phyloP scores from a whole-genome alignment of 2,888 invertebrate species.

The Drosophila emarginata region DNA sequence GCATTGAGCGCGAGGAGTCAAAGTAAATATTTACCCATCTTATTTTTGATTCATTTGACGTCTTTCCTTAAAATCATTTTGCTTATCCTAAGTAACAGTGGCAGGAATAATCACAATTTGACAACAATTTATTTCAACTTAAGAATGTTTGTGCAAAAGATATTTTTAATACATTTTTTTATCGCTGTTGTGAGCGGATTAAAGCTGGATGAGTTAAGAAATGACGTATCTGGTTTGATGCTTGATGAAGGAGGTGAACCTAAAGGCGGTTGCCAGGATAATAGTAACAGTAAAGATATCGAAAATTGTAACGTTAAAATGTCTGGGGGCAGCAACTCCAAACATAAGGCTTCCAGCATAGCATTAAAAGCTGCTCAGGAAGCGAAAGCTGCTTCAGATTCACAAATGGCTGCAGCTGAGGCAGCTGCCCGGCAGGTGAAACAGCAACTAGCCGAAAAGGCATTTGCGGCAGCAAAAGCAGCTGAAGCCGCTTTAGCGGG shows the following conservation, averaged over 20 bases:
- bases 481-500: slow-evolving; percentile 88
- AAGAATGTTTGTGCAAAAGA: neutral
- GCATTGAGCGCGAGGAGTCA: too few species aligned
- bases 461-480: slow-evolving; percentile 88
- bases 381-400: slow-evolving; percentile 88
- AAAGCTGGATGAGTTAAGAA: neutral
- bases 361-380: slow-evolving; percentile 89
- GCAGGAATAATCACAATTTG: neutral
- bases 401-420: slow-evolving; percentile 88
- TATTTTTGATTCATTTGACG: too few species aligned
- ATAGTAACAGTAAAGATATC: neutral
- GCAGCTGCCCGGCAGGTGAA: slow-evolving; percentile 89
- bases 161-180: neutral
- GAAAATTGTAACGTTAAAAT: slow-evolving; percentile 21
- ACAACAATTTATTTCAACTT: neutral
- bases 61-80: too few species aligned
- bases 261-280: neutral
- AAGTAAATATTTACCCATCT: too few species aligned
- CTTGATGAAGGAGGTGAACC: slow-evolving; percentile 9
- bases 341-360: slow-evolving; percentile 85
- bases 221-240: neutral
- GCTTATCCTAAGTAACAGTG: neutral
- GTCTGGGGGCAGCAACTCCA: slow-evolving; percentile 32
- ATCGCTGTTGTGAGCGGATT: neutral
- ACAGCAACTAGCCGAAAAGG: slow-evolving; percentile 88